A percentile compares a stretch with the other conserved stretches of the same genome.
phyloP scores from a whole-genome alignment of 2,888 invertebrate genomes.

The Calameuta filiformis region DNA sequence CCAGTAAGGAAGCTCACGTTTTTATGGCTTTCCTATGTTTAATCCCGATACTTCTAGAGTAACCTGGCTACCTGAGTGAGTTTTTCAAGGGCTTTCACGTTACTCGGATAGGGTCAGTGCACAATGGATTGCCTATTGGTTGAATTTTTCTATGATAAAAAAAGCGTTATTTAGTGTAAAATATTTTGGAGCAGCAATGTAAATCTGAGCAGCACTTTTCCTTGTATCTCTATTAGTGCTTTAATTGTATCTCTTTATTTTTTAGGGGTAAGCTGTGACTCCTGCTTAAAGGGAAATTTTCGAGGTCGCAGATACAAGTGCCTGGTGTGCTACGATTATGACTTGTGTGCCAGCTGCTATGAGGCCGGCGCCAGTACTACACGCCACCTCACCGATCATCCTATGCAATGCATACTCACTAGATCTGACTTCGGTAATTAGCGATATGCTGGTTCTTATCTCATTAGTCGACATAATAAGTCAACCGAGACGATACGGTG shows the following conservation, averaged over 20 bases:
- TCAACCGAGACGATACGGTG: not conserved
- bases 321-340: constrained; percentile 98
- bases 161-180: not conserved
- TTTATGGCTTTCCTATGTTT: not conserved
- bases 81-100: not conserved
- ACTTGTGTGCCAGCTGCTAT: constrained; percentile 96
- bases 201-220: not conserved
- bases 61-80: not conserved
- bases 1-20: not conserved
- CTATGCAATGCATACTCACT: constrained; percentile 99
- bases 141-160: not conserved
- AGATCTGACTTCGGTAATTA: constrained; percentile 91
- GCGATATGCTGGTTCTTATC: not conserved
- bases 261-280: constrained; percentile 98
- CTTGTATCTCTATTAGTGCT: not conserved
- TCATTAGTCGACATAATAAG: not conserved
- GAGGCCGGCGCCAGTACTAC: constrained; percentile 92
- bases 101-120: not conserved
- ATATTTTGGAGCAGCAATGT: not conserved
- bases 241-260: not conserved
- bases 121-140: not conserved
- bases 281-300: constrained; percentile 97
- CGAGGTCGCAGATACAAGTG: constrained; percentile 98
- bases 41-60: not conserved
- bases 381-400: constrained; percentile 95